These are phyloP conservation scores for Plagodis pulveraria DNA, from an alignment of 2,888 invertebrate species.

Conservation along the genomic window DNA sequence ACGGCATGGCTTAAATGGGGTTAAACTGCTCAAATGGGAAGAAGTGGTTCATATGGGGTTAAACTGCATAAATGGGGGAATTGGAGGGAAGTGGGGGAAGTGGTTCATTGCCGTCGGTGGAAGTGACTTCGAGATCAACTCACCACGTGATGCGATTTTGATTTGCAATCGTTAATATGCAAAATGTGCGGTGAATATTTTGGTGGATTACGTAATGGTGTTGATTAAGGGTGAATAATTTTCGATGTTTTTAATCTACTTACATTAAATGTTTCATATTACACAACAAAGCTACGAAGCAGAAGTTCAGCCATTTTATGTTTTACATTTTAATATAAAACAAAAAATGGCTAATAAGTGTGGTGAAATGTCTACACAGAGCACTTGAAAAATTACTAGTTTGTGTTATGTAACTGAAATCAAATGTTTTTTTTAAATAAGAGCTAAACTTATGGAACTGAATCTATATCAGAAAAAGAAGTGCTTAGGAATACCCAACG, in stretches of 20 bases:
- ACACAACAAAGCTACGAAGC: background rate
- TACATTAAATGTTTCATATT: background rate
- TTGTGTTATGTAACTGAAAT: no score
- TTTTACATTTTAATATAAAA: no score
- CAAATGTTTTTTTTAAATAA: no score
- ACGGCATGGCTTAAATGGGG: constrained; percentile 48
- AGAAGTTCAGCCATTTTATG: background rate
- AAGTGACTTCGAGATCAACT: constrained; percentile 20
- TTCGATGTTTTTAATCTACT: constrained; percentile 15
- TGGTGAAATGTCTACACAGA: no score
- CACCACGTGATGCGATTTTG: constrained; percentile 44
- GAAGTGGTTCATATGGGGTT: constrained; percentile 28
- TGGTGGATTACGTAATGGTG: constrained; percentile 31
- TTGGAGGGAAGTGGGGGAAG: constrained; percentile 16
- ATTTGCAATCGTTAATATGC: constrained; percentile 50
- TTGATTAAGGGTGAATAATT: constrained; percentile 22
- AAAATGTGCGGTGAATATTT: constrained; percentile 36
- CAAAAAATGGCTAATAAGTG: no score
- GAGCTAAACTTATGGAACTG: no score
- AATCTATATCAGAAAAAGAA: no score
- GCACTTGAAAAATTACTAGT: no score
- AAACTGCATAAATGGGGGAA: constrained; percentile 27
- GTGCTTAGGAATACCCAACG: no score
- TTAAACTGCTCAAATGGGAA: constrained; percentile 41
- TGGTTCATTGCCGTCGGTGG: constrained; percentile 12